Evolutionary conservation across 1,140 invertebrate species (phyloP).

Genomic region (Vollenhovia emeryi): DNA sequence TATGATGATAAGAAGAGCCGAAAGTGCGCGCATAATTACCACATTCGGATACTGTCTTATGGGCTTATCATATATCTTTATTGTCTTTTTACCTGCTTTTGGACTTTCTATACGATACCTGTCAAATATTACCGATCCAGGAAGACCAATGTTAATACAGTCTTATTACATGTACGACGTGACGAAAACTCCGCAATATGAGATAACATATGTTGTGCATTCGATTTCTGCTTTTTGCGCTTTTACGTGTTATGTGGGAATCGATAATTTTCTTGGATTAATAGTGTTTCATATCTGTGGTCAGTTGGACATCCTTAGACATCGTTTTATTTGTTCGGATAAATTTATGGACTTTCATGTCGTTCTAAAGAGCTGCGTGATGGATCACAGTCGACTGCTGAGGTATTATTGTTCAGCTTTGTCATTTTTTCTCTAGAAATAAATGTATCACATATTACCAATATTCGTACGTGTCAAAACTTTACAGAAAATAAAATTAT

Average conservation of each 20-base stretch:
- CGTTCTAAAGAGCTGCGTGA: neutral
- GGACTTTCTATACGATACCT: neutral
- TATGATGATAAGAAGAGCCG: neutral
- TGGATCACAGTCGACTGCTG: neutral
- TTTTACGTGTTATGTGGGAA: neutral
- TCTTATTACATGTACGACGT: conserved; percentile 12
- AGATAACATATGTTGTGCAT: neutral
- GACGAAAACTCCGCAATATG: neutral
- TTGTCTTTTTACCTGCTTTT: neutral
- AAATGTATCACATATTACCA: neutral
- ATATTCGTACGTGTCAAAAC: neutral
- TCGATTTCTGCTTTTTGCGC: neutral
- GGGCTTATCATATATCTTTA: neutral
- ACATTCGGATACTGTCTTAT: neutral
- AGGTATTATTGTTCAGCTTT: neutral
- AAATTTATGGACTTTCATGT: neutral
- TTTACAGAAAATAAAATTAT: neutral
- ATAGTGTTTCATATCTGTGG: conserved; percentile 13
- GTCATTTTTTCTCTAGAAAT: neutral
- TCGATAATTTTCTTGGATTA: conserved; percentile 31
- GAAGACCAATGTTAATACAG: neutral
- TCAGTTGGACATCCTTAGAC: conserved; percentile 19
- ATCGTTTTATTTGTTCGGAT: neutral
- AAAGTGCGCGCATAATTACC: neutral
- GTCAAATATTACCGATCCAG: neutral